Conservation (phyloP, 2,888 invertebrate genomes). For the Agonum fuliginosum region DNA sequence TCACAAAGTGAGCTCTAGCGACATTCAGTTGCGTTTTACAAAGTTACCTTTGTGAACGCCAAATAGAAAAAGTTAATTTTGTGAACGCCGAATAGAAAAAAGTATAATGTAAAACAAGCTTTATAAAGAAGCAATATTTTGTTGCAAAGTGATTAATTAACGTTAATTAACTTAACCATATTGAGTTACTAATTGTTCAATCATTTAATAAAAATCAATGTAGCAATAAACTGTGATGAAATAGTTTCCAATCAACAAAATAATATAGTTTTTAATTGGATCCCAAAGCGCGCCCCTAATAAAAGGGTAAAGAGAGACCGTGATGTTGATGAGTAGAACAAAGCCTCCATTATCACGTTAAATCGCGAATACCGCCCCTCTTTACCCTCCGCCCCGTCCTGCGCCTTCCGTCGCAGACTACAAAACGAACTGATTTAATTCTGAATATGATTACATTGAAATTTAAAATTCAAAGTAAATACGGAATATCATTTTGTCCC, state of each 20-base stretch:
- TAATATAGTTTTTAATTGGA: constrained; percentile 48
- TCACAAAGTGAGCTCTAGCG: too few species aligned
- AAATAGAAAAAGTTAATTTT: too few species aligned
- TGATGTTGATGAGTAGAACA: constrained; percentile 39
- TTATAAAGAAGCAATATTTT: too few species aligned
- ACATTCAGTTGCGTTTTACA: too few species aligned
- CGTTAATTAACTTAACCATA: too few species aligned
- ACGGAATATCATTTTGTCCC: constrained; percentile 72
- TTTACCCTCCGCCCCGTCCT: neutral
- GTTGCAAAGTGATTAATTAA: too few species aligned
- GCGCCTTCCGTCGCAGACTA: constrained; percentile 57
- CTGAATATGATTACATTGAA: constrained; percentile 73
- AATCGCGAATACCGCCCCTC: constrained; percentile 18
- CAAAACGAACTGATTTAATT: constrained; percentile 74
- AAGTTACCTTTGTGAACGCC: too few species aligned
- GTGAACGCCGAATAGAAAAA: too few species aligned
- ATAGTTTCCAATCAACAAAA: neutral
- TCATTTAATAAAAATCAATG: too few species aligned
- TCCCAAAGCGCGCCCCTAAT: constrained; percentile 34
- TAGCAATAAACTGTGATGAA: too few species aligned
- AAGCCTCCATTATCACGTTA: constrained; percentile 50
- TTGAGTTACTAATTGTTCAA: too few species aligned
- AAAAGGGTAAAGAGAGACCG: constrained; percentile 23
- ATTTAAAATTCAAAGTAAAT: constrained; percentile 74
- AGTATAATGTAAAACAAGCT: too few species aligned